phyloP scores from a whole-genome alignment of 2,797 vertebrate species.

The Acanthornis magna region DNA sequence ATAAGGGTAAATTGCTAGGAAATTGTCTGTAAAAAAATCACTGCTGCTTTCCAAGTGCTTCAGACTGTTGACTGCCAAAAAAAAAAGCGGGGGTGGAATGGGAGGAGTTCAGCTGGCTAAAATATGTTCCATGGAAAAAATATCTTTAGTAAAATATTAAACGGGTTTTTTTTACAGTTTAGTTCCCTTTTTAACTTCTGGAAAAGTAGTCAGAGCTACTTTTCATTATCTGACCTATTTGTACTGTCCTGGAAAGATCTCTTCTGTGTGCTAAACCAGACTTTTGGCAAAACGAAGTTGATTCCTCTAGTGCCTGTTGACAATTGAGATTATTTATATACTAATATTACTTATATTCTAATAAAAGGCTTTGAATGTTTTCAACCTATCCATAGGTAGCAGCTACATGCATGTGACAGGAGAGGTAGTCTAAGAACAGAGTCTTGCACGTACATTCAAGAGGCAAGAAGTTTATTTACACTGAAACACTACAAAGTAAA shows the following conservation, averaged over 20 bases:
- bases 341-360: neutral
- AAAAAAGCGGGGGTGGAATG: neutral
- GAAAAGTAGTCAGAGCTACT: neutral
- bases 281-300: neutral
- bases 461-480: neutral
- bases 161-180: neutral
- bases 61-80: neutral
- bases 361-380: neutral
- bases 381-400: neutral
- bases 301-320: neutral
- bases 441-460: neutral
- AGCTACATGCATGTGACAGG: neutral
- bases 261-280: neutral
- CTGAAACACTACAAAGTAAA: neutral
- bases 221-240: neutral
- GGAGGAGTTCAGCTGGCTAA: neutral
- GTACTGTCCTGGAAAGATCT: neutral
- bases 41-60: neutral
- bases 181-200: neutral
- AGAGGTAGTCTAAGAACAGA: neutral
- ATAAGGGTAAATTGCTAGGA: neutral
- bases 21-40: neutral
- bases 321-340: neutral
- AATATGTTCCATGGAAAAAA: neutral
- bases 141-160: neutral